Conservation (phyloP, 2,797 vertebrate species). For the Phrynocephalus guinanensis region DNA sequence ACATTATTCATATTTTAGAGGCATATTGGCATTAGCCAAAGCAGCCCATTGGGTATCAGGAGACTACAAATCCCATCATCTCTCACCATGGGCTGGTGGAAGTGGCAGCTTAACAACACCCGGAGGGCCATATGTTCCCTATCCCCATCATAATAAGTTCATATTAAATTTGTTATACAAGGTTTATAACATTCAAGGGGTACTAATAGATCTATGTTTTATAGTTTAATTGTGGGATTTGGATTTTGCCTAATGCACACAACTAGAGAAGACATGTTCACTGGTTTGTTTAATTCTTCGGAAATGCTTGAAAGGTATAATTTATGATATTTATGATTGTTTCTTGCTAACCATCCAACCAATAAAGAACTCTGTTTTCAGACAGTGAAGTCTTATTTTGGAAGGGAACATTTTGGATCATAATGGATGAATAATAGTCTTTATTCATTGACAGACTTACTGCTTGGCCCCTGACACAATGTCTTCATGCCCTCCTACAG, state of each 20-base stretch:
- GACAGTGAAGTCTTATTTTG: slow-evolving; percentile 49
- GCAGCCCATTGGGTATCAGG: not conserved
- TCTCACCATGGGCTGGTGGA: not conserved
- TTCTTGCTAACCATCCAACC: slow-evolving; percentile 57
- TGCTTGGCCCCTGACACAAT: not conserved
- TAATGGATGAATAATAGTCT: not conserved
- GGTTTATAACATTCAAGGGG: slow-evolving; percentile 60
- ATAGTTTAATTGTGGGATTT: slow-evolving; percentile 39
- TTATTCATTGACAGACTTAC: not conserved
- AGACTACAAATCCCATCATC: not conserved
- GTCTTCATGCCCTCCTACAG: no score
- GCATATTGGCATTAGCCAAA: slow-evolving; percentile 33
- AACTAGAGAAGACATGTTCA: slow-evolving; percentile 52
- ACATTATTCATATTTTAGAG: slow-evolving; percentile 56
- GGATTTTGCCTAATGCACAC: slow-evolving; percentile 23
- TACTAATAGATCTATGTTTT: slow-evolving; percentile 59
- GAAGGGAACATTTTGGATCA: not conserved
- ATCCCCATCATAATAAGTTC: not conserved
- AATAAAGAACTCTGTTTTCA: slow-evolving; percentile 71
- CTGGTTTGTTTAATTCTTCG: slow-evolving; percentile 60
- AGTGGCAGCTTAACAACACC: not conserved
- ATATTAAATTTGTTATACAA: slow-evolving; percentile 38
- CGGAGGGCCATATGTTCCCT: not conserved
- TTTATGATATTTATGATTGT: slow-evolving; percentile 59
- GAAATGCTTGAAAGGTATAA: slow-evolving; percentile 46